Evolutionary conservation across 2,888 invertebrate species (phyloP).

Genomic region (Lamellibrachia columna): DNA sequence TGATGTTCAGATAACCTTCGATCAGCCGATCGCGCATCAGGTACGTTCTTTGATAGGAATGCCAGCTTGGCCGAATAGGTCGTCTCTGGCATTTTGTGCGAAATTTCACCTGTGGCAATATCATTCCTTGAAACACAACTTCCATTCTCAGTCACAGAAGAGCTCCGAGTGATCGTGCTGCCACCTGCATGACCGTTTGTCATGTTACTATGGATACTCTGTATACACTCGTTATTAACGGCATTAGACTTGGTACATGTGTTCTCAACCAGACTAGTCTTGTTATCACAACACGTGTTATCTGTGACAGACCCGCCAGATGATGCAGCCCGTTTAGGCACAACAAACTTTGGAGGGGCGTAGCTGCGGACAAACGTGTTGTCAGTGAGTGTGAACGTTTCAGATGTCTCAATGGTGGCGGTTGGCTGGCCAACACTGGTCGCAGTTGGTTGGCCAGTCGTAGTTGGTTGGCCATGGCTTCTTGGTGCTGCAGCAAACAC

Average conservation of each 20-base stretch:
- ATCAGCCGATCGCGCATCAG: neutral
- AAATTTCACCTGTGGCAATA: neutral
- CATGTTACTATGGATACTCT: neutral
- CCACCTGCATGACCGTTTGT: neutral
- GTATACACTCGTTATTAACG: neutral
- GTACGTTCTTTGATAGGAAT: neutral
- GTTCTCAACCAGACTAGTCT: neutral
- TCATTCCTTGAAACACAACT: neutral
- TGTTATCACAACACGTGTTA: neutral
- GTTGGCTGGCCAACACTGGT: too few species aligned
- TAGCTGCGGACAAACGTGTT: constrained; percentile 10
- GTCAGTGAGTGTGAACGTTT: neutral
- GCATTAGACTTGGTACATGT: neutral
- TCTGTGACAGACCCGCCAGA: neutral
- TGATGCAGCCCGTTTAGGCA: neutral
- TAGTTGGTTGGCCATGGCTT: neutral
- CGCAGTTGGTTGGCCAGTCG: too few species aligned
- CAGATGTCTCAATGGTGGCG: neutral
- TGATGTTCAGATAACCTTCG: neutral
- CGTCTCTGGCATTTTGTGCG: neutral
- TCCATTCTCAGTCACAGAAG: neutral
- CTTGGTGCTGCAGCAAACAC: neutral
- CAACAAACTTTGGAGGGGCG: neutral
- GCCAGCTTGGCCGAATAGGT: neutral
- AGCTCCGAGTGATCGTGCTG: neutral